These are phyloP conservation scores for Lepetodrilus schrolli DNA, from an alignment of 2,888 invertebrate species.

Conservation along the genomic window DNA sequence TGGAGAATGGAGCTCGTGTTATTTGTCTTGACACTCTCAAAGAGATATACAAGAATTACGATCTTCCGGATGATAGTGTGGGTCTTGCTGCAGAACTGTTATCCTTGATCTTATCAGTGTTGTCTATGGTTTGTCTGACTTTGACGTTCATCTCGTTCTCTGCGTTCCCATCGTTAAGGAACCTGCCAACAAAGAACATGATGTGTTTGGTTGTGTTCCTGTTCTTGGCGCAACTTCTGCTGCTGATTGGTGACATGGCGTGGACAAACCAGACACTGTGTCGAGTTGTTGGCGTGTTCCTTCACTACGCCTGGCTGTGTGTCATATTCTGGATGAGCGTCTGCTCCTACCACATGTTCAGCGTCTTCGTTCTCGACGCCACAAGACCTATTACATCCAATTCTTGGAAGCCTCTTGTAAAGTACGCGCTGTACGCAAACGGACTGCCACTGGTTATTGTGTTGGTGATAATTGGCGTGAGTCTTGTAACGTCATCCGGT, in stretches of 20 bases:
- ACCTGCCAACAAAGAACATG: constrained; percentile 42
- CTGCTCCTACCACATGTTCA: constrained; percentile 45
- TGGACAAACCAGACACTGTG: constrained; percentile 5
- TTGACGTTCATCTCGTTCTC: constrained; percentile 39
- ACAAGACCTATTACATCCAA: neutral
- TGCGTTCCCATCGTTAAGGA: constrained; percentile 31
- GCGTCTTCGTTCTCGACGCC: constrained; percentile 30
- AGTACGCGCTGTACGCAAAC: constrained; percentile 32
- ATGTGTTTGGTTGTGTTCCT: constrained; percentile 38
- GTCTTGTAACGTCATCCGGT: constrained; percentile 7
- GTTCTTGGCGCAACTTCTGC: constrained; percentile 36
- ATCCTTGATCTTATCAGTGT: constrained; percentile 11
- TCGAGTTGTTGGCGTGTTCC: constrained; percentile 32
- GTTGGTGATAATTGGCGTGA: constrained; percentile 24
- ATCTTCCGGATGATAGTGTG: neutral
- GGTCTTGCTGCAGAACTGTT: neutral
- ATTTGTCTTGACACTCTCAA: constrained; percentile 7
- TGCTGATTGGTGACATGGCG: constrained; percentile 14
- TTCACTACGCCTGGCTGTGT: constrained; percentile 42
- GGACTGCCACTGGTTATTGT: constrained; percentile 19
- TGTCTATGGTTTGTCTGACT: constrained; percentile 37
- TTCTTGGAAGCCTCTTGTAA: constrained; percentile 17
- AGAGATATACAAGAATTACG: neutral
- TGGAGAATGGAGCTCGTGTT: neutral
- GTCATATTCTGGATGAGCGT: constrained; percentile 41